Evolutionary conservation across 23 tunicate species (phyloP), one percentile per base, ranked within the genome.

Genomic region (Styela plicata): DNA sequence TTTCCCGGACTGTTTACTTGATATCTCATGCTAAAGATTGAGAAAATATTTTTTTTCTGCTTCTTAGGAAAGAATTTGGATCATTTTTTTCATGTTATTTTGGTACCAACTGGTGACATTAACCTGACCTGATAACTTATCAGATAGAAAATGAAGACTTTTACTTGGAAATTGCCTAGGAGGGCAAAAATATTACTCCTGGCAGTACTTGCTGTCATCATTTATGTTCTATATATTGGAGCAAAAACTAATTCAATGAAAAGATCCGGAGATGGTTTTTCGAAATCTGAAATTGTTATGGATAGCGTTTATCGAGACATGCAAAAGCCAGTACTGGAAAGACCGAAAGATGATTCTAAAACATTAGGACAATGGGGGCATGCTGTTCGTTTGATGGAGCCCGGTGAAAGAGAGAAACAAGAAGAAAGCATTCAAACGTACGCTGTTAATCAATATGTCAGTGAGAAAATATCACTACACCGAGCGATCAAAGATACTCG

Each of bases 391-490:
- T 69, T 89, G 5, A 70, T 82, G 31, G 81, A 94, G 34, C 80
- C 86, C 30, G 74, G 81, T 24, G 98, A 89, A 10, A 77, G 85
- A 63, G 75, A 85, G 76, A 52, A 81, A 76, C 74, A 77, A 34
- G 98, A 94, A 22, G 84, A 88, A 62, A 82, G 82, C 82, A 83
- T 91, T 57, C 86, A 94, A 32, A 85, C 80, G 16, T 94, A 80
- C 64, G 94, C 94, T 36, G 95, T 96, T 2, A 89, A 96, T 82
- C 99, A 96, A 61, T 87, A 83, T 64, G 80, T 91, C 1, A 91
- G 97, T 73, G 97, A 96, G 77, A 87, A 68, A 67, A 89, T 96
- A 20, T 88, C 95, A 3, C 78, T 96, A 26, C 99, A 96, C 63
- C 74, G 99, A 25, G 70, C 52, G 0, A 63, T 89, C 10, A 63